Base-by-base conservation (phyloP, 2,888 invertebrate species). In the Camptogramma bilineatum region DNA sequence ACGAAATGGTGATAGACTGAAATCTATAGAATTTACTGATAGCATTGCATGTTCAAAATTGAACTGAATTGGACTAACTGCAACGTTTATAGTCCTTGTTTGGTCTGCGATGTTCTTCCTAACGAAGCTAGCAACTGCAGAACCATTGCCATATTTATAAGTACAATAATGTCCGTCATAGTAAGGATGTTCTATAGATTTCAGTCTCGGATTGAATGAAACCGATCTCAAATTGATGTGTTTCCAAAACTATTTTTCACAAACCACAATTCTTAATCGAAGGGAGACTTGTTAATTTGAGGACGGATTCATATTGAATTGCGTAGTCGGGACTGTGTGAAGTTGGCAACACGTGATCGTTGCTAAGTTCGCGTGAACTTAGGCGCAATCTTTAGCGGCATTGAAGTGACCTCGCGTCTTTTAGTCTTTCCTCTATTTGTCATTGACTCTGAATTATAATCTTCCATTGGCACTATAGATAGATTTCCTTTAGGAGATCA, bases 191-290 rank as follows among this genome's bases (percentile, higher is more conserved):
- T 55, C 54, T 56, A 51, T 64, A 60, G 56, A 65, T 65, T 65
- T 65, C 61, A 62, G 62, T 58, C 61, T 56, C 13, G 21, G 55
- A 34, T 75, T 80, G 77, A 73, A 70, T 69, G 67, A 62, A 69
- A 56, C 54, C 63, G 64, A 28, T 64, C 57, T 51, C 64, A 63
- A 68, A 69, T 70, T 68, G 68, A 66, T 57, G 57, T 48, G 62
- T 62, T 47, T 66, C 66, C 58, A 64, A 65, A 72, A 73, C 79
- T 87, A 87, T 87, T 87, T 87, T 87, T 87, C 77, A 83, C 79
- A 85, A 66, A 70, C 47, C 68, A 72, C 74, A 73, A 82, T 85
- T 86, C 74, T 84, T 86, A 81, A 78, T 86, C 75, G 79, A 75
- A 86, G 75, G 70, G 78, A 61, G 79, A 54, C 63, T 53, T 69